These are phyloP conservation scores for Cephus nigrinus DNA, from an alignment of 2,888 invertebrate species.

Conservation along the genomic window DNA sequence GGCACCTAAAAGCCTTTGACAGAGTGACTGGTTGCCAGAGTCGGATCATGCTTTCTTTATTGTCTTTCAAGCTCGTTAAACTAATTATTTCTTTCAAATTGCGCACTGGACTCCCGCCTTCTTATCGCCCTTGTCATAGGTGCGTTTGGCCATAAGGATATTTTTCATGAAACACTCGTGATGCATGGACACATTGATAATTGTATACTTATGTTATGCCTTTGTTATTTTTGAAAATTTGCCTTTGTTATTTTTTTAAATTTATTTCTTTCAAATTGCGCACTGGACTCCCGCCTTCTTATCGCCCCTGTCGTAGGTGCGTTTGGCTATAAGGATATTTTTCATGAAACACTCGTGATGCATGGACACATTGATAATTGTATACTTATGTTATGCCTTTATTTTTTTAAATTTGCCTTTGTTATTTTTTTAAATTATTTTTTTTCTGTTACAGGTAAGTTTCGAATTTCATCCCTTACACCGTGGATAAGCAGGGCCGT, in stretches of 20 bases:
- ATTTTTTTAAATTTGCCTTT: neutral
- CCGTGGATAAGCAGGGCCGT: too few species aligned
- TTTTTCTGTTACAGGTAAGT: neutral
- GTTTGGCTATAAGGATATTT: neutral
- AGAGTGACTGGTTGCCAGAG: neutral
- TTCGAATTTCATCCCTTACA: neutral
- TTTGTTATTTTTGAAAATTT: neutral
- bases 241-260: neutral
- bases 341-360: neutral
- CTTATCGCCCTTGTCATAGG: neutral
- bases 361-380: too few species aligned
- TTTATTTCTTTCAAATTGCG: neutral
- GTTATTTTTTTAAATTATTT: neutral
- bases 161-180: neutral
- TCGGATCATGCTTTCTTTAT: neutral
- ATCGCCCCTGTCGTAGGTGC: neutral
- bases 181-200: neutral
- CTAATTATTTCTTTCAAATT: neutral
- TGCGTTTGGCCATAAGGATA: neutral
- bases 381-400: neutral
- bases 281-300: neutral
- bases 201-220: too few species aligned
- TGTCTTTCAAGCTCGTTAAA: neutral
- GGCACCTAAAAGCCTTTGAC: neutral
- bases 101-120: neutral